These are phyloP conservation scores for Timema cristinae DNA, from an alignment of 2,888 invertebrate species.

Conservation along the genomic window DNA sequence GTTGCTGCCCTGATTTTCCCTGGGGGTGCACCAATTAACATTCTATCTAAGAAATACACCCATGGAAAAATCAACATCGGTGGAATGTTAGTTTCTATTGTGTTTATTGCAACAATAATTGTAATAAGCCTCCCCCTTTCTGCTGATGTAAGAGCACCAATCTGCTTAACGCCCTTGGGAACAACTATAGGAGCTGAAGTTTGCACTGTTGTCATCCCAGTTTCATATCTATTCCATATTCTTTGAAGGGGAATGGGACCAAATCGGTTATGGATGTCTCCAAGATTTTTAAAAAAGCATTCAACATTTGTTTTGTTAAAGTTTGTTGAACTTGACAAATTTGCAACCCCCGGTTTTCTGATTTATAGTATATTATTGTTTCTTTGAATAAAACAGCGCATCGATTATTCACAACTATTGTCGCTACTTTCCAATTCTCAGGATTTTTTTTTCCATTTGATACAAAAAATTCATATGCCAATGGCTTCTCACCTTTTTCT, in stretches of 20 bases:
- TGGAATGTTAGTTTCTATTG: slow-evolving; percentile 5
- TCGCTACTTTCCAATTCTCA: slow-evolving; percentile 29
- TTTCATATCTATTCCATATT: slow-evolving; percentile 18
- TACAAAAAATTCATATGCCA: slow-evolving; percentile 12
- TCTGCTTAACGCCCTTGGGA: slow-evolving; percentile 12
- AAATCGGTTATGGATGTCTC: slow-evolving; percentile 16
- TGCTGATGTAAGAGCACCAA: slow-evolving; percentile 7
- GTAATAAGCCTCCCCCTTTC: slow-evolving; percentile 6
- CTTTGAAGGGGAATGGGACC: background rate
- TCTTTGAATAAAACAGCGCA: slow-evolving; percentile 16
- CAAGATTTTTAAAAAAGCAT: slow-evolving; percentile 7
- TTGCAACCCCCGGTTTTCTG: slow-evolving; percentile 3
- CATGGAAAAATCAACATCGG: slow-evolving; percentile 9
- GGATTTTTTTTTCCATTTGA: slow-evolving; percentile 19
- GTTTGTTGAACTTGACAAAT: slow-evolving; percentile 1
- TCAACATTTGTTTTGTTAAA: slow-evolving; percentile 16
- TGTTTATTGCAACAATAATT: background rate
- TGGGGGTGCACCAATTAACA: slow-evolving; percentile 10
- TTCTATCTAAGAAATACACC: slow-evolving; percentile 10
- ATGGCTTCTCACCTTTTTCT: slow-evolving; percentile 15
- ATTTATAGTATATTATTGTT: background rate
- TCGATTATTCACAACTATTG: slow-evolving; percentile 33
- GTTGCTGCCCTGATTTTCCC: background rate
- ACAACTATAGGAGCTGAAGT: background rate
- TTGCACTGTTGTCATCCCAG: slow-evolving; percentile 7